Percentiles rank a stretch among this genome's conserved stretches.
Evolutionary conservation across 2,888 invertebrate species (phyloP).

Genomic region (Tortrix viridana): DNA sequence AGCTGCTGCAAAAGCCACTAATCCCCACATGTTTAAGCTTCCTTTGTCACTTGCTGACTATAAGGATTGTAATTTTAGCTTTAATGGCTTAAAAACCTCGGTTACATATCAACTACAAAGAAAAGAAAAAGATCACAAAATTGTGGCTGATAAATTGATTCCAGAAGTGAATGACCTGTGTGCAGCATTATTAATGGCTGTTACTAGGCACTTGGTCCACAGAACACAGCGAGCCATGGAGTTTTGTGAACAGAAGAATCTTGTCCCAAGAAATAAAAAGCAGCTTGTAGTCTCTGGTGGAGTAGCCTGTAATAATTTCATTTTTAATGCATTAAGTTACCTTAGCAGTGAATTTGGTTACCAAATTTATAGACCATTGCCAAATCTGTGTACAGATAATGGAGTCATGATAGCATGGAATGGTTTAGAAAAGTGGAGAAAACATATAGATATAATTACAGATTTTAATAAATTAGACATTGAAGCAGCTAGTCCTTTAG

Average conservation of each 20-base stretch:
- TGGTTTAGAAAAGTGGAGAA: conserved; percentile 92
- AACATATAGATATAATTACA: conserved; percentile 76
- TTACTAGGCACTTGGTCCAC: conserved; percentile 91
- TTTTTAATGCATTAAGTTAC: conserved; percentile 87
- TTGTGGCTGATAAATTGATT: conserved; percentile 88
- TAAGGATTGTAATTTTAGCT: conserved; percentile 95
- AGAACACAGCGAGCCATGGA: conserved; percentile 94
- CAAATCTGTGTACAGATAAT: conserved; percentile 97
- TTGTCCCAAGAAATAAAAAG: conserved; percentile 86
- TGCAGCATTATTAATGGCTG: conserved; percentile 90
- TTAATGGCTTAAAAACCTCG: conserved; percentile 91
- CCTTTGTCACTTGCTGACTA: conserved; percentile 86
- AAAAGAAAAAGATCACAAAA: conserved; percentile 84
- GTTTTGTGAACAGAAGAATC: conserved; percentile 86
- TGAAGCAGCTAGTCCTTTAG: conserved; percentile 86
- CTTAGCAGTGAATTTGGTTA: conserved; percentile 88
- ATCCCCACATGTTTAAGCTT: conserved; percentile 88
- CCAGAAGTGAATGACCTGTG: conserved; percentile 92
- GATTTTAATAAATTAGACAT: conserved; percentile 87
- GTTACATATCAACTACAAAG: conserved; percentile 79
- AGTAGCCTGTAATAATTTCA: conserved; percentile 96
- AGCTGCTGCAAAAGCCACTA: conserved; percentile 88
- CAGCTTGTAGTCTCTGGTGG: conserved; percentile 96
- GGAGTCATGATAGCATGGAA: conserved; percentile 99
- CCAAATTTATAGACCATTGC: conserved; percentile 89